Evolutionary conservation across 2,113 vertebrate genomes (phyloP).

Genomic region (Pachypanchax playfairii): DNA sequence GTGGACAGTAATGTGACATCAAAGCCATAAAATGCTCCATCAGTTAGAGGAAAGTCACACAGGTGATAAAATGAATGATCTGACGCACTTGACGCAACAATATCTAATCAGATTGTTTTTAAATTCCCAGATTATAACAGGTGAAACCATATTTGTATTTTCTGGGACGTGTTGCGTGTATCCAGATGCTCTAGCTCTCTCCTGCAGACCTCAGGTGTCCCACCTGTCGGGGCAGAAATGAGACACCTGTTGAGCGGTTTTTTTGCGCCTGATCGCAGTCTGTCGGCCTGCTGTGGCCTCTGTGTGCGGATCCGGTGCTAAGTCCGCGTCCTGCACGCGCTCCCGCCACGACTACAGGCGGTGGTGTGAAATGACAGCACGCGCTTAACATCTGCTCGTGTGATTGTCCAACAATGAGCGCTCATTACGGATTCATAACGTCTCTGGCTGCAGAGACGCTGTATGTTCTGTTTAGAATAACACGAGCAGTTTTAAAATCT

Average conservation of each 20-base stretch:
- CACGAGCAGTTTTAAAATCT: neutral
- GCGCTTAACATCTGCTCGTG: slow-evolving; percentile 82
- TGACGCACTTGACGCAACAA: no score
- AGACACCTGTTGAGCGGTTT: slow-evolving; percentile 72
- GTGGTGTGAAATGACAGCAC: slow-evolving; percentile 74
- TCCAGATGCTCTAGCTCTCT: neutral
- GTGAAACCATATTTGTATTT: no score
- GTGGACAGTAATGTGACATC: slow-evolving; percentile 73
- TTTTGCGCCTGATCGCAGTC: slow-evolving; percentile 19
- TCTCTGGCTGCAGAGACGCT: slow-evolving; percentile 45
- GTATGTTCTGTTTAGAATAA: slow-evolving; percentile 12
- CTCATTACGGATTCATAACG: slow-evolving; percentile 86
- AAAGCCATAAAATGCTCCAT: slow-evolving; percentile 65
- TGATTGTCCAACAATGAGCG: slow-evolving; percentile 75
- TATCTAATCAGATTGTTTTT: no score
- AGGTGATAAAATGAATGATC: neutral
- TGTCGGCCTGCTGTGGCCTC: slow-evolving; percentile 24
- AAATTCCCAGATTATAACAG: no score
- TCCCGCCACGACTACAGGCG: slow-evolving; percentile 61
- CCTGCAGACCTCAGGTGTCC: slow-evolving; percentile 57
- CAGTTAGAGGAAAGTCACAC: slow-evolving; percentile 5
- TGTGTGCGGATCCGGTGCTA: slow-evolving; percentile 19
- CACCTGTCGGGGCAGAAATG: slow-evolving; percentile 70
- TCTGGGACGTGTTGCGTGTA: no score
- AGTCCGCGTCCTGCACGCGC: slow-evolving; percentile 4